Base-by-base conservation (phyloP, 2,797 vertebrate species). In the Platyrinchus mystaceus region DNA sequence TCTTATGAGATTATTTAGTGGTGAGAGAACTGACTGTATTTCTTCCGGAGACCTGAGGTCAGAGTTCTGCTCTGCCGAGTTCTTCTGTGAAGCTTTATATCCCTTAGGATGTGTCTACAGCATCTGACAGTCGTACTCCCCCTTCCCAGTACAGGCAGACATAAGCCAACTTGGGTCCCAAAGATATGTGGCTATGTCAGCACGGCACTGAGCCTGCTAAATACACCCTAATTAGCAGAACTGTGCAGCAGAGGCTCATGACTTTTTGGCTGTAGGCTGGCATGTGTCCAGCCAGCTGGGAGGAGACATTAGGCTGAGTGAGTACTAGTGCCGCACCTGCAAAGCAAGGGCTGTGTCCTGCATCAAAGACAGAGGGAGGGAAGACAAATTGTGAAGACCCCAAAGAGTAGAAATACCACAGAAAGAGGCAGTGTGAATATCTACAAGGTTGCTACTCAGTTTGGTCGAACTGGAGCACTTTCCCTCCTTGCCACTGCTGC, bases 51-150 rank as follows among this genome's bases (percentile, higher is more conserved):
- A 44, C 16, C 34, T 12, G 20, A 14, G 19, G 18, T 68, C 37
- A 46, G 7, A 43, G 43, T 52, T 71, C 63, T 60, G 43, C 76
- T 75, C 62, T 73, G 50, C n/a, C 5, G 21, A 75, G 26, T 13
- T 66, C 63, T 32, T 80, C 58, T 32, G 28, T 8, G 14, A 30
- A 76, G 27, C 53, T 76, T 49, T 53, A 10, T 70, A 37, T 16
- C 34, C 6, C 46, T 55, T 18, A 8, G 32, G 55, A 70, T 0
- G 2, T 5, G 12, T 52, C 34, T 67, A 49, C 27, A 7, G n/a
- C 0, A 0, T 5, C 49, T 0, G 0, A 55, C 22, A n/a, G 36
- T 14, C 1, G 0, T 23, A 34, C 14, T 55, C 16, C 19, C 41
- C 17, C 27, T 47, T 56, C 30, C 28, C 71, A 69, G 12, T 32